Conservation (phyloP, 2,888 invertebrate genomes). For the Dasysyrphus albostriatus region DNA sequence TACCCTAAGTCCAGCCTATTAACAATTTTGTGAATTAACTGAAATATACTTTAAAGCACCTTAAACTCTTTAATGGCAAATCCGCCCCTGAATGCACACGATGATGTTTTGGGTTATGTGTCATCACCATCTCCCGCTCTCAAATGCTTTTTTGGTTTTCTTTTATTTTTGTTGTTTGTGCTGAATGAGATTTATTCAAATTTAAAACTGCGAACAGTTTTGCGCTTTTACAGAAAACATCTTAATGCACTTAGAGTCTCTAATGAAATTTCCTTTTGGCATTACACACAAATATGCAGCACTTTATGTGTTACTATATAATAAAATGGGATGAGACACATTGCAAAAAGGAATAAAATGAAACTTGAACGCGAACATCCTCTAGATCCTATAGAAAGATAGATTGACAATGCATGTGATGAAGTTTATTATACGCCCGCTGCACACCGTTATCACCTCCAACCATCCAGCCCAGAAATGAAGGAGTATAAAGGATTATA, state of each 20-base stretch:
- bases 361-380: not conserved
- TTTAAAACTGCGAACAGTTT: slow-evolving; percentile 65
- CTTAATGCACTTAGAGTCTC: slow-evolving; percentile 82
- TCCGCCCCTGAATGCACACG: slow-evolving; percentile 19
- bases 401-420: slow-evolving; percentile 38
- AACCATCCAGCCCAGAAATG: not conserved
- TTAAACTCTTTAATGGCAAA: not conserved
- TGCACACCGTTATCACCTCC: not conserved
- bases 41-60: too few species aligned
- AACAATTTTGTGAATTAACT: too few species aligned
- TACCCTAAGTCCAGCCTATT: too few species aligned
- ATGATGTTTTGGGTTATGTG: slow-evolving; percentile 12
- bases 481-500: not conserved
- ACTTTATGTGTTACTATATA: slow-evolving; percentile 23
- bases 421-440: not conserved
- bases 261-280: slow-evolving; percentile 74
- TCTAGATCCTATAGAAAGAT: not conserved
- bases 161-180: not conserved
- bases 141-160: slow-evolving; percentile 3
- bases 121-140: slow-evolving; percentile 7
- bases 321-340: not conserved
- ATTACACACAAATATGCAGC: slow-evolving; percentile 61
- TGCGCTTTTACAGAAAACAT: slow-evolving; percentile 79
- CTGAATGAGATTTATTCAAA: slow-evolving; percentile 61
- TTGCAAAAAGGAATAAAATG: not conserved